Conservation (phyloP, 1,140 invertebrate genomes). For the Pseudomyrmex gracilis region DNA sequence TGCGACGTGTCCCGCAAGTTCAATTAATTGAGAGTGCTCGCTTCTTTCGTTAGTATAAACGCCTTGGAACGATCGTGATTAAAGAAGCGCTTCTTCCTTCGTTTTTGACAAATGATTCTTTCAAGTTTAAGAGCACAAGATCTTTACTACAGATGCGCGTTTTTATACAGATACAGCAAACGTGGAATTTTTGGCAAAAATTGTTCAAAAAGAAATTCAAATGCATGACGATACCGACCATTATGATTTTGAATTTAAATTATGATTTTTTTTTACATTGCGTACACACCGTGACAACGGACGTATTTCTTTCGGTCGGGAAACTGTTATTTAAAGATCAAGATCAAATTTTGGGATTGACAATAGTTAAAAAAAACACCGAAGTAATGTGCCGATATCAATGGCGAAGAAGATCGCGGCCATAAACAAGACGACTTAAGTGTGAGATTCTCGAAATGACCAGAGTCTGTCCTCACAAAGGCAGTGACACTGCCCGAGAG, state of each 20-base stretch:
- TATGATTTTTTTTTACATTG: too few species aligned
- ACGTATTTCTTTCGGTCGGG: not conserved
- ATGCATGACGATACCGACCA: too few species aligned
- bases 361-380: conserved; percentile 56
- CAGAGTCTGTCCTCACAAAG: conserved; percentile 75
- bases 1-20: not conserved
- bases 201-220: too few species aligned
- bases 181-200: too few species aligned
- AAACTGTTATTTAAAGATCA: not conserved
- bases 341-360: not conserved
- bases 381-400: conserved; percentile 56
- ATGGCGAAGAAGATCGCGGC: conserved; percentile 75
- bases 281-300: not conserved
- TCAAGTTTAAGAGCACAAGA: not conserved
- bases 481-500: conserved; percentile 13
- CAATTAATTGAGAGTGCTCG: conserved; percentile 39
- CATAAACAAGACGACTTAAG: conserved; percentile 83
- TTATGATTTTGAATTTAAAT: too few species aligned
- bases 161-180: not conserved
- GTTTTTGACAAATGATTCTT: conserved; percentile 1
- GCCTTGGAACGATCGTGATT: not conserved
- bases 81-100: not conserved
- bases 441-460: conserved; percentile 79
- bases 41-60: not conserved
- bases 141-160: not conserved